These are phyloP conservation scores for Cheilosia impressa DNA, from an alignment of 2,888 invertebrate species.

Conservation along the genomic window DNA sequence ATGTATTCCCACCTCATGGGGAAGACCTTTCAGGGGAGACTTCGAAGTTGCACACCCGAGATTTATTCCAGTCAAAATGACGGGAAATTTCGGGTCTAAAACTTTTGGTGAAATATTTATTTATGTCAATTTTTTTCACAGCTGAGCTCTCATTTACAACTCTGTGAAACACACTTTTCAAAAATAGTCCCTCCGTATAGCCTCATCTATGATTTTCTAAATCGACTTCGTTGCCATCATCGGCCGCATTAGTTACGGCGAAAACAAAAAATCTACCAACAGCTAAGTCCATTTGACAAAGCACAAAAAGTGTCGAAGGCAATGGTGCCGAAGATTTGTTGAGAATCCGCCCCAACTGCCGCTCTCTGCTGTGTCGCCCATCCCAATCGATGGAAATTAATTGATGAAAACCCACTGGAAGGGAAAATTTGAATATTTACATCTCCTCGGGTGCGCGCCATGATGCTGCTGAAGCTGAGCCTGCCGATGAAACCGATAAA, in stretches of 20 bases:
- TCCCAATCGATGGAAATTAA: conserved; percentile 54
- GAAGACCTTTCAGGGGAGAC: too few species aligned
- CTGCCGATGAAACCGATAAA: conserved; percentile 53
- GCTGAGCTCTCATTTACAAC: too few species aligned
- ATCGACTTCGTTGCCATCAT: background rate
- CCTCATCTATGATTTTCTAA: background rate
- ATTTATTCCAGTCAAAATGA: too few species aligned
- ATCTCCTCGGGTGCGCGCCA: conserved; percentile 27
- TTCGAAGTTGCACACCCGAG: too few species aligned
- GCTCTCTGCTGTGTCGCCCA: background rate
- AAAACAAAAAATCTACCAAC: too few species aligned
- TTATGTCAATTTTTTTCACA: too few species aligned
- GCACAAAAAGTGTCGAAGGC: conserved; percentile 39
- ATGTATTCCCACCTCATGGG: too few species aligned
- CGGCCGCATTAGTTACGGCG: background rate
- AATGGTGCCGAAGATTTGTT: conserved; percentile 38
- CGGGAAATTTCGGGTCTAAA: too few species aligned
- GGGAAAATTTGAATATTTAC: conserved; percentile 56
- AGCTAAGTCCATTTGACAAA: conserved; percentile 18
- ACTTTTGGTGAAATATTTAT: too few species aligned
- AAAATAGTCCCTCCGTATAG: background rate
- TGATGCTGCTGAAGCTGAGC: conserved; percentile 24
- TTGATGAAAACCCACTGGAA: conserved; percentile 55
- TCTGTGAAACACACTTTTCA: too few species aligned
- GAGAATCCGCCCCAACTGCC: background rate